Percentiles rank a stretch among this genome's conserved stretches.
These are phyloP conservation scores for Tupaia tana DNA, from an alignment of 2,113 vertebrate species.

Conservation along the genomic window DNA sequence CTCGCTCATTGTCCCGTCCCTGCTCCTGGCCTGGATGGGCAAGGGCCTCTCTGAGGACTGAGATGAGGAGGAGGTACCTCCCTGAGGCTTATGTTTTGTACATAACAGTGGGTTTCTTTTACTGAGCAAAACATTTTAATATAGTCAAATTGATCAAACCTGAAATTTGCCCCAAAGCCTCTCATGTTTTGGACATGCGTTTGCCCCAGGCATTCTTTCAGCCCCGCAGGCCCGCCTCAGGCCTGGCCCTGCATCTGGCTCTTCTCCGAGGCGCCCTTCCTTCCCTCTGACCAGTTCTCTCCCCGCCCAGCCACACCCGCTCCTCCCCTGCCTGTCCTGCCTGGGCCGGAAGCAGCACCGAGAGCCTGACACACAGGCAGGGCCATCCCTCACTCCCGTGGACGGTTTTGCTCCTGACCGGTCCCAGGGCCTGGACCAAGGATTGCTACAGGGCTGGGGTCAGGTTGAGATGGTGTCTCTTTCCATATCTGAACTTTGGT, in stretches of 20 bases:
- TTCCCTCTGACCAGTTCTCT: neutral
- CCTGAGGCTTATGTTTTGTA: neutral
- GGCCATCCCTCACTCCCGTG: neutral
- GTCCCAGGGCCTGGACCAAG: neutral
- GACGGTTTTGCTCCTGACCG: neutral
- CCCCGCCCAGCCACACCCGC: neutral
- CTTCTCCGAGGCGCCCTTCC: fast-evolving
- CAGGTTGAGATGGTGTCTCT: neutral
- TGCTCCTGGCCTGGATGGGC: neutral
- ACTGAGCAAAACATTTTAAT: neutral
- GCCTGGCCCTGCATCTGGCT: neutral
- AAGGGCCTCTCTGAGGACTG: neutral
- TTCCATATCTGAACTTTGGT: neutral
- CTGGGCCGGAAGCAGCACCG: neutral
- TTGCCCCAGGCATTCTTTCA: neutral
- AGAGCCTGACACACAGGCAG: neutral
- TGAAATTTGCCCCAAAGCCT: neutral
- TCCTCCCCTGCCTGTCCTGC: neutral
- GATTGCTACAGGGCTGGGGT: neutral
- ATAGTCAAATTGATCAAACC: neutral
- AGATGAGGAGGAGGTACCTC: neutral
- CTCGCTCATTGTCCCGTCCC: neutral
- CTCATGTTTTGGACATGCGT: neutral
- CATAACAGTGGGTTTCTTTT: neutral
- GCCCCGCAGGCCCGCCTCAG: neutral